These are phyloP conservation scores for Rhynchonycteris naso DNA, from an alignment of 2,797 vertebrate species.

Conservation along the genomic window DNA sequence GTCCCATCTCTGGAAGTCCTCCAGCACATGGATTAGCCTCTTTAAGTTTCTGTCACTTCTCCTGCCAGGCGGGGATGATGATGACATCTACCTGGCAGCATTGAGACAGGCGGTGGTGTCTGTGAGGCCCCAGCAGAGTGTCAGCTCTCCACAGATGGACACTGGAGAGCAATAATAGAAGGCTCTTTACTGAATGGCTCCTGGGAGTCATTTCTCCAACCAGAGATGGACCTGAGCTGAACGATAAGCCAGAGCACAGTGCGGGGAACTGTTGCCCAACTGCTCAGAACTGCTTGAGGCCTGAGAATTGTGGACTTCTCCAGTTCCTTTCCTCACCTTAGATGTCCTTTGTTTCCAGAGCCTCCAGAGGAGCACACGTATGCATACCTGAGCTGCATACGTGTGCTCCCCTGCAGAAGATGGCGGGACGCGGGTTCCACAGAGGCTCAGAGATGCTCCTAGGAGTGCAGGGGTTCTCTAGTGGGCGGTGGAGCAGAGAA, in stretches of 20 bases:
- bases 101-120: not conserved
- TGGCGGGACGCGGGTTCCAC: not conserved
- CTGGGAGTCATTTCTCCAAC: not conserved
- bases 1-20: not conserved
- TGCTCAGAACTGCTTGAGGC: not conserved
- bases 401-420: not conserved
- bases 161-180: not conserved
- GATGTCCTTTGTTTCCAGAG: too few species aligned
- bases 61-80: not conserved
- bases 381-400: too few species aligned
- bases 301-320: not conserved
- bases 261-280: not conserved
- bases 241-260: not conserved
- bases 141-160: not conserved
- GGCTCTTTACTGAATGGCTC: not conserved
- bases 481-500: not conserved
- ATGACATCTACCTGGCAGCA: not conserved
- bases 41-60: not conserved
- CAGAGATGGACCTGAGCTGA: not conserved
- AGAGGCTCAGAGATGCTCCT: not conserved
- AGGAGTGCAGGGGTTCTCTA: not conserved
- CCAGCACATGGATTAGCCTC: not conserved
- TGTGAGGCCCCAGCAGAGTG: not conserved
- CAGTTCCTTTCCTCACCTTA: not conserved
- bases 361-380: too few species aligned